A percentile compares a stretch with the other conserved stretches of the same genome.
These are phyloP conservation scores for Miichthys miiuy DNA, from an alignment of 2,797 vertebrate genomes.

Conservation along the genomic window DNA sequence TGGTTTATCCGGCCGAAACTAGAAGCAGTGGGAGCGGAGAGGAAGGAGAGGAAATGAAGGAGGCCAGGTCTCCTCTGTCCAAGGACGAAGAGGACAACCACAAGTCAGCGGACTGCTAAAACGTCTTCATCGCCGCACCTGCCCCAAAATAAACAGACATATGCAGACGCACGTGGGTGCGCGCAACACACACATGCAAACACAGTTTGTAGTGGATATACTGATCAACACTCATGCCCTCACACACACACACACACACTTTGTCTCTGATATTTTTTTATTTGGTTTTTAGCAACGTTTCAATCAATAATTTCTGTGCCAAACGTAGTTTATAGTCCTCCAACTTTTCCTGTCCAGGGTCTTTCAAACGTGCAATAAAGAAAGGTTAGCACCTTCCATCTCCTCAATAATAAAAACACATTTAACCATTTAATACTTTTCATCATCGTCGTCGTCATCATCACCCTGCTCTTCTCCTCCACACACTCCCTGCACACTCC, in stretches of 20 bases:
- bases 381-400: constrained; percentile 34
- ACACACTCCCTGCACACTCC: constrained; percentile 69
- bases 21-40: constrained; percentile 37
- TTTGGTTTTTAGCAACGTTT: constrained; percentile 27
- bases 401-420: constrained; percentile 14
- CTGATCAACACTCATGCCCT: constrained; percentile 49
- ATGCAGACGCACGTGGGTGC: constrained; percentile 33
- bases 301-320: constrained; percentile 49
- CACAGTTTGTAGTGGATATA: constrained; percentile 40
- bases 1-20: constrained; percentile 87
- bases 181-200: constrained; percentile 41
- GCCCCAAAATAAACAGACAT: constrained; percentile 27
- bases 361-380: constrained; percentile 64
- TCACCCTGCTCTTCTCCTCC: not conserved
- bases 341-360: constrained; percentile 24
- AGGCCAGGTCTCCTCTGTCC: constrained; percentile 78
- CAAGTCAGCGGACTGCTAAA: constrained; percentile 80
- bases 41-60: constrained; percentile 77
- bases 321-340: constrained; percentile 54
- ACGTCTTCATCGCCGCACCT: constrained; percentile 1
- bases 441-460: constrained; percentile 13
- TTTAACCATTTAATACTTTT: constrained; percentile 21
- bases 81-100: constrained; percentile 72
- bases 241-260: constrained; percentile 1
- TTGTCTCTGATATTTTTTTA: constrained; percentile 25